These are phyloP conservation scores for Drosophila chauvacae DNA, from an alignment of 1,140 invertebrate genomes.

Conservation along the genomic window DNA sequence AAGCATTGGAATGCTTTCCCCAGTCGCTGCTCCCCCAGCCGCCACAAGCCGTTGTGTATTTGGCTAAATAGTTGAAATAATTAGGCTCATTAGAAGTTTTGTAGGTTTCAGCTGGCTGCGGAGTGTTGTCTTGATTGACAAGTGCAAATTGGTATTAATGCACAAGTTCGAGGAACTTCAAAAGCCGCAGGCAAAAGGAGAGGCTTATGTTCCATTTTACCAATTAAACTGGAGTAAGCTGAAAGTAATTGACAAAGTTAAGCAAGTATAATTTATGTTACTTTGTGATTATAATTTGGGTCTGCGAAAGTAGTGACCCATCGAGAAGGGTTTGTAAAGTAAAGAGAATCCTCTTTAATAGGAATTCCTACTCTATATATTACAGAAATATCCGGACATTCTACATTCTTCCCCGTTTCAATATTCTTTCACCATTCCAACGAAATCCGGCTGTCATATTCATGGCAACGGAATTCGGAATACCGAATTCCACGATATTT, in stretches of 20 bases:
- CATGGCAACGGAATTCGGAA: constrained; percentile 2
- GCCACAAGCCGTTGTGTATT: constrained; percentile 43
- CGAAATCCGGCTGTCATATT: background rate
- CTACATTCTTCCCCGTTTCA: background rate
- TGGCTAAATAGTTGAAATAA: constrained; percentile 78
- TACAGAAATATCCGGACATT: background rate
- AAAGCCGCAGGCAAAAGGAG: constrained; percentile 11
- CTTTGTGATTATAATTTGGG: background rate
- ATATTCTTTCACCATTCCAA: too few species aligned
- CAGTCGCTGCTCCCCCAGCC: background rate
- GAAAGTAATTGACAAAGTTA: constrained; percentile 5
- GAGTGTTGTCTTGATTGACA: constrained; percentile 36
- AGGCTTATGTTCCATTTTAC: background rate
- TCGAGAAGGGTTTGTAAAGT: too few species aligned
- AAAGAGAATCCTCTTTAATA: too few species aligned
- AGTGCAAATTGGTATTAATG: constrained; percentile 56
- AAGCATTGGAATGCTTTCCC: constrained; percentile 52
- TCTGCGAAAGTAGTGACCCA: background rate
- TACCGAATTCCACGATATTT: constrained; percentile 18
- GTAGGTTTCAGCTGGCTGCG: constrained; percentile 27
- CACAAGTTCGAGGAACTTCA: constrained; percentile 31
- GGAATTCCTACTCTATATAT: background rate
- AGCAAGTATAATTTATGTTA: background rate
- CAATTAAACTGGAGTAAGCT: constrained; percentile 7
- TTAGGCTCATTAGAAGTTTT: constrained; percentile 69